These are phyloP conservation scores for Discoglossus pictus DNA, from an alignment of 2,797 vertebrate species.

Conservation along the genomic window DNA sequence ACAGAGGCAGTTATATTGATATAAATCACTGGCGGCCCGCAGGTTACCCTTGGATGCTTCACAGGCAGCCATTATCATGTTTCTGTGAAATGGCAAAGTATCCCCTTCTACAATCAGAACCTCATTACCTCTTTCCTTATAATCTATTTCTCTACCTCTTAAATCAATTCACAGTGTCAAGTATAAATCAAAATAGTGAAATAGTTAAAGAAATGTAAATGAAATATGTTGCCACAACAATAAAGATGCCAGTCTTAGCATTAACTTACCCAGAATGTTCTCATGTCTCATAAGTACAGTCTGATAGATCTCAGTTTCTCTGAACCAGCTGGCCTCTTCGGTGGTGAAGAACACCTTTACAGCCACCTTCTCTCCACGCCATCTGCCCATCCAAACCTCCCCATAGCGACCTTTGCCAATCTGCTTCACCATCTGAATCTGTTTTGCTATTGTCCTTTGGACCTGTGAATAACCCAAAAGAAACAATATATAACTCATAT, in stretches of 20 bases:
- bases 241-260: constrained; percentile 5
- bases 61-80: too few relatives aligned
- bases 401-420: constrained; percentile 96
- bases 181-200: too few relatives aligned
- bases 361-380: constrained; percentile 92
- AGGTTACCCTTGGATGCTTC: too few relatives aligned
- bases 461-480: constrained; percentile 73
- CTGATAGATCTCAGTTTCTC: constrained; percentile 97
- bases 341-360: constrained; percentile 98
- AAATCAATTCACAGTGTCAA: too few relatives aligned
- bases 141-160: too few relatives aligned
- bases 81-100: too few relatives aligned
- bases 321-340: constrained; percentile 97
- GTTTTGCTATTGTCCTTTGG: constrained; percentile 95
- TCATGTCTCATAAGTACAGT: constrained; percentile 97
- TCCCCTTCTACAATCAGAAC: too few relatives aligned
- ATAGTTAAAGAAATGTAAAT: too few relatives aligned
- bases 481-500: constrained; percentile 16
- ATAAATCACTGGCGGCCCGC: too few relatives aligned
- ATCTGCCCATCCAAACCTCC: constrained; percentile 97
- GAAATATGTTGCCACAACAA: too few relatives aligned
- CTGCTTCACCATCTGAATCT: constrained; percentile 98
- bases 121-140: too few relatives aligned
- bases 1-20: too few relatives aligned
- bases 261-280: constrained; percentile 88